Conservation (phyloP, 1,140 invertebrate genomes). For the Bombus fervidus region DNA sequence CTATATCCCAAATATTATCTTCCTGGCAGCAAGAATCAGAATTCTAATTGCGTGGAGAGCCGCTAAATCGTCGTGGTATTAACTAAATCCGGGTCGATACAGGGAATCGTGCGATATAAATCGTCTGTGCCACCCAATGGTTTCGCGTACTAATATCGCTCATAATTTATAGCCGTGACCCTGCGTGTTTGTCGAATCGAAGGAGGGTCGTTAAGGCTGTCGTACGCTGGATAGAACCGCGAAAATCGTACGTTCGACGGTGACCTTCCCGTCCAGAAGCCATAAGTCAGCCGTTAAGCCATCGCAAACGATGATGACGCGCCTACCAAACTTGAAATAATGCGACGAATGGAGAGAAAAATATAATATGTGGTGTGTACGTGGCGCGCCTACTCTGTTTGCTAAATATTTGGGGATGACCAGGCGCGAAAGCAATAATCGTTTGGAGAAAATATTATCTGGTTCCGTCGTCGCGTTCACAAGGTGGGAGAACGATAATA, state of each 20-base stretch:
- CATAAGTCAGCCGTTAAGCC: conserved; percentile 53
- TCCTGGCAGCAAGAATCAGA: conserved; percentile 42
- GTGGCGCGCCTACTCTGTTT: conserved; percentile 25
- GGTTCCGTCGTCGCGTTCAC: background rate
- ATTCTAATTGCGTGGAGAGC: conserved; percentile 34
- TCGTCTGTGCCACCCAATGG: conserved; percentile 48
- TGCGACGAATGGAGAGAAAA: background rate
- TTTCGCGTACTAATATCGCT: conserved; percentile 51
- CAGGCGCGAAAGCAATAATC: conserved; percentile 25
- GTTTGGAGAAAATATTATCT: conserved; percentile 9
- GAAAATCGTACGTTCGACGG: conserved; percentile 43
- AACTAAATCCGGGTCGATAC: conserved; percentile 46
- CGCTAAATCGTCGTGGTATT: conserved; percentile 51
- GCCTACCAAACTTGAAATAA: conserved; percentile 36
- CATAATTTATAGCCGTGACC: conserved; percentile 64
- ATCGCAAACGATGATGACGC: conserved; percentile 39
- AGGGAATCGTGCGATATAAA: conserved; percentile 46
- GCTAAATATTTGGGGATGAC: conserved; percentile 31
- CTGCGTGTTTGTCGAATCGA: conserved; percentile 31
- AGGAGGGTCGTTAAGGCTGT: conserved; percentile 28
- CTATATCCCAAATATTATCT: too few species aligned
- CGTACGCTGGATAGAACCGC: conserved; percentile 39
- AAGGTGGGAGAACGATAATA: background rate
- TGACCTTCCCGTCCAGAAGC: conserved; percentile 5
- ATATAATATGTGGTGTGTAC: background rate